These are phyloP conservation scores for Trichomalopsis sarcophagae DNA, from an alignment of 1,140 invertebrate species.

Conservation along the genomic window DNA sequence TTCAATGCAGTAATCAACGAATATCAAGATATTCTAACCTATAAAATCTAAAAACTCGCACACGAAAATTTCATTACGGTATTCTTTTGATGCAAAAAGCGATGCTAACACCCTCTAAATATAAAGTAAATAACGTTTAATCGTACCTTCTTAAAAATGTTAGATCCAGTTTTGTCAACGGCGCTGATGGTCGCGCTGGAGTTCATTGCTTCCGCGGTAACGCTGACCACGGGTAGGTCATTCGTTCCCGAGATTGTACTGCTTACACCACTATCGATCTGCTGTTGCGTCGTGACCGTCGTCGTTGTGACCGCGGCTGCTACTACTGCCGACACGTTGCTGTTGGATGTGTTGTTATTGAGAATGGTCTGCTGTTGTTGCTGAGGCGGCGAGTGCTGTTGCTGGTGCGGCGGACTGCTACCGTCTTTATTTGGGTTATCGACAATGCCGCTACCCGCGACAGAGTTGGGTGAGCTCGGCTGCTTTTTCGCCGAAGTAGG, in stretches of 20 bases:
- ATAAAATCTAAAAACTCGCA: not conserved
- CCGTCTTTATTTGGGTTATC: slow-evolving; percentile 23
- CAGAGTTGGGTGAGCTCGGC: slow-evolving; percentile 72
- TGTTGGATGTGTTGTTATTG: slow-evolving; percentile 74
- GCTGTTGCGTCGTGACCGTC: slow-evolving; percentile 60
- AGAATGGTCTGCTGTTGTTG: slow-evolving; percentile 69
- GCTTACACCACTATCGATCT: slow-evolving; percentile 65
- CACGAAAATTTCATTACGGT: too few relatives aligned
- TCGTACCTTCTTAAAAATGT: slow-evolving; percentile 79
- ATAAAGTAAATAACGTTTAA: not conserved
- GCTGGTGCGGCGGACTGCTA: slow-evolving; percentile 57
- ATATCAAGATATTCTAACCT: not conserved
- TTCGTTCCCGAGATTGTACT: slow-evolving; percentile 64
- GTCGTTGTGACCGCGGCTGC: not conserved
- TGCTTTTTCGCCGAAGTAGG: slow-evolving; percentile 68
- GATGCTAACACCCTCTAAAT: not conserved
- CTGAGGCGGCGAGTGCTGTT: slow-evolving; percentile 63
- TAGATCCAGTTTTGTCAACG: slow-evolving; percentile 71
- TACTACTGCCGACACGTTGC: slow-evolving; percentile 61
- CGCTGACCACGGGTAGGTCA: slow-evolving; percentile 60
- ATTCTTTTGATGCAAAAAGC: too few relatives aligned
- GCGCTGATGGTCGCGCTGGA: slow-evolving; percentile 66
- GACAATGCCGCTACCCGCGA: slow-evolving; percentile 41
- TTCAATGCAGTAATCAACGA: not conserved
- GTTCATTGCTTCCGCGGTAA: slow-evolving; percentile 70